These are phyloP conservation scores for Campoplex capitator DNA, from an alignment of 2,888 invertebrate genomes.

Conservation along the genomic window DNA sequence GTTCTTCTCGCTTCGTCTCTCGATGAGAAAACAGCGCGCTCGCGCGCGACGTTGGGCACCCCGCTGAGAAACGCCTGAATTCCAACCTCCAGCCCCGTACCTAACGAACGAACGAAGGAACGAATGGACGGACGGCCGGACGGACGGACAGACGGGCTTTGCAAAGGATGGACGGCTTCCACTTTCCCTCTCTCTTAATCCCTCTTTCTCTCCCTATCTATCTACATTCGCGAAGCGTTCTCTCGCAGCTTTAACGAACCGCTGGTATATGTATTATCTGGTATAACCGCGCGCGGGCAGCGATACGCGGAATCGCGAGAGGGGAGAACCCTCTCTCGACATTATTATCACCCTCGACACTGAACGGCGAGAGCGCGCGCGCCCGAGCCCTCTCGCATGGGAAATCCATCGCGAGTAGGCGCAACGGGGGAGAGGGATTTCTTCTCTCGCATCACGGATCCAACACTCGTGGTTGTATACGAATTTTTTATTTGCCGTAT, in stretches of 20 bases:
- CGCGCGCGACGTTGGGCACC: conserved; percentile 76
- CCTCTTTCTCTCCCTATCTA: conserved; percentile 46
- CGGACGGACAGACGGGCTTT: conserved; percentile 63
- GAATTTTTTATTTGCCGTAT: conserved; percentile 42
- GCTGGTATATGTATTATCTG: conserved; percentile 65
- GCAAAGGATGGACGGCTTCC: conserved; percentile 69
- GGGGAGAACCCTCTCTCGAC: conserved; percentile 65
- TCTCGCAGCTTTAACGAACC: conserved; percentile 67
- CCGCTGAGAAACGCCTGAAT: conserved; percentile 82
- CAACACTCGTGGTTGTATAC: conserved; percentile 37
- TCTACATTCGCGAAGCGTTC: conserved; percentile 47
- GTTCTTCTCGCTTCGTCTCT: conserved; percentile 52
- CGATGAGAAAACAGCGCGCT: conserved; percentile 67
- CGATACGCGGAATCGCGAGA: conserved; percentile 67
- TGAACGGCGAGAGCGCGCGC: conserved; percentile 37
- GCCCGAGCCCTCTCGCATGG: conserved; percentile 3
- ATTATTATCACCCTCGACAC: conserved; percentile 68
- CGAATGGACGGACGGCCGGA: conserved; percentile 72
- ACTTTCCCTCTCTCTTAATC: conserved; percentile 57
- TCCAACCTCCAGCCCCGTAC: conserved; percentile 81
- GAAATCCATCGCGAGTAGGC: conserved; percentile 37
- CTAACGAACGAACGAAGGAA: conserved; percentile 79
- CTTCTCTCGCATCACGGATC: conserved; percentile 36
- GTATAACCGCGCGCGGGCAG: conserved; percentile 56
- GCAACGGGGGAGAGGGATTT: conserved; percentile 56